phyloP scores from a whole-genome alignment of 2,888 invertebrate genomes.

The Pristionchus fissidentatus region DNA sequence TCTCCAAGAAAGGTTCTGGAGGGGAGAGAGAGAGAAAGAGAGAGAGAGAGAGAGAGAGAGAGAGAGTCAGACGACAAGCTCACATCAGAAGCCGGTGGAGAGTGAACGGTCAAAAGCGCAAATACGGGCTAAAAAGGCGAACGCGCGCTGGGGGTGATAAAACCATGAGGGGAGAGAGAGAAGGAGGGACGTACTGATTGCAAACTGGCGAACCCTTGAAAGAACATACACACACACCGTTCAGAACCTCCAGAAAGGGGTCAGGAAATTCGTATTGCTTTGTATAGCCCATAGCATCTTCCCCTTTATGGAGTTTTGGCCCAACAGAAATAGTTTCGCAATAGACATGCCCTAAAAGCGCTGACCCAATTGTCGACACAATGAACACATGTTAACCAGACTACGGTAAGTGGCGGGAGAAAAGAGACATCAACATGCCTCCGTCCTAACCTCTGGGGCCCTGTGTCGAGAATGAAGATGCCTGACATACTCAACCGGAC shows the following conservation, averaged over 20 bases:
- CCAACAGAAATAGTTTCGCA: no score
- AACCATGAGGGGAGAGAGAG: constrained; percentile 15
- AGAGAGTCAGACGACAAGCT: not conserved
- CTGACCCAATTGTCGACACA: no score
- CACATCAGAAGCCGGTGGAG: constrained; percentile 2
- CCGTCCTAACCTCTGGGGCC: constrained; percentile 32
- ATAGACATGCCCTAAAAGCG: no score
- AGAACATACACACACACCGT: no score
- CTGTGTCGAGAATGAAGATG: not conserved
- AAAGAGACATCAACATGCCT: not conserved
- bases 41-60: not conserved
- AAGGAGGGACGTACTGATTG: constrained; percentile 37
- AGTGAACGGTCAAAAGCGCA: constrained; percentile 31
- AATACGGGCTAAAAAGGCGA: constrained; percentile 26
- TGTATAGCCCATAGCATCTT: no score
- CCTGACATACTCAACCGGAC: constrained; percentile 28
- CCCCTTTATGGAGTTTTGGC: no score
- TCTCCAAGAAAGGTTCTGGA: constrained; percentile 40
- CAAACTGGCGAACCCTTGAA: no score
- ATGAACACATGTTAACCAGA: no score
- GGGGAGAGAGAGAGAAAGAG: not conserved
- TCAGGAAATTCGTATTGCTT: no score
- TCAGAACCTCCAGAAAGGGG: no score
- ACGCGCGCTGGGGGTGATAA: not conserved
- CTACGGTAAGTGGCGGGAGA: constrained; percentile 21